Evolutionary conservation across 2,113 vertebrate species (phyloP).

Genomic region (Gymnarchus niloticus): DNA sequence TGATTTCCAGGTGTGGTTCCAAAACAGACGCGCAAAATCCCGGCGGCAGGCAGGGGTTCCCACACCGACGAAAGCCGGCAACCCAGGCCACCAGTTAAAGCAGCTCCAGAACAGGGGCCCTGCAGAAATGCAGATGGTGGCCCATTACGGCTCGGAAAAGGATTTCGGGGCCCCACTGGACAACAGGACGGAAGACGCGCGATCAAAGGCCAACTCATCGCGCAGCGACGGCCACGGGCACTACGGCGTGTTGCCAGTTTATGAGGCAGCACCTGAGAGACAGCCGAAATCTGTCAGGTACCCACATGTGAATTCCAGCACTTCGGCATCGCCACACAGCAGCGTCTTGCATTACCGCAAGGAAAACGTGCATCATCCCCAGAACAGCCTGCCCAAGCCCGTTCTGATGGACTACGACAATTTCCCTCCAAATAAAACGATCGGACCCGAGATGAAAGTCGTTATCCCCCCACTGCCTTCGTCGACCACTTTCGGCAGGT

Average conservation of each 20-base stretch:
- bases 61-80: slow-evolving; percentile 39
- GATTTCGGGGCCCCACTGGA: slow-evolving; percentile 38
- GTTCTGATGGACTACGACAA: slow-evolving; percentile 64
- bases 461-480: slow-evolving; percentile 63
- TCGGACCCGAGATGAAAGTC: slow-evolving; percentile 63
- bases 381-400: slow-evolving; percentile 27
- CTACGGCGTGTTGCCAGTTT: slow-evolving; percentile 40
- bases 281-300: slow-evolving; percentile 21
- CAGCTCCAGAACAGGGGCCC: slow-evolving; percentile 42
- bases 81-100: slow-evolving; percentile 35
- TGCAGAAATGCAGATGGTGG: slow-evolving; percentile 33
- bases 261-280: slow-evolving; percentile 35
- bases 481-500: slow-evolving; percentile 46
- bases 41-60: slow-evolving; percentile 68
- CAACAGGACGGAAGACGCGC: slow-evolving; percentile 30
- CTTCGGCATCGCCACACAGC: slow-evolving; percentile 28
- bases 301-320: slow-evolving; percentile 30
- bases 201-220: slow-evolving; percentile 18
- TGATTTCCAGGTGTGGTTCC: slow-evolving; percentile 79
- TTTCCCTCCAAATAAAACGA: slow-evolving; percentile 69
- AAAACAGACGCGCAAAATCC: slow-evolving; percentile 82
- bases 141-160: slow-evolving; percentile 39
- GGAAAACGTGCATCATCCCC: slow-evolving; percentile 26
- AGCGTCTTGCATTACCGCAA: slow-evolving; percentile 44
- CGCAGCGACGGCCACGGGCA: slow-evolving; percentile 40